Evolutionary conservation across 1,140 invertebrate species (phyloP).

Genomic region (Drosophila equinoxialis): DNA sequence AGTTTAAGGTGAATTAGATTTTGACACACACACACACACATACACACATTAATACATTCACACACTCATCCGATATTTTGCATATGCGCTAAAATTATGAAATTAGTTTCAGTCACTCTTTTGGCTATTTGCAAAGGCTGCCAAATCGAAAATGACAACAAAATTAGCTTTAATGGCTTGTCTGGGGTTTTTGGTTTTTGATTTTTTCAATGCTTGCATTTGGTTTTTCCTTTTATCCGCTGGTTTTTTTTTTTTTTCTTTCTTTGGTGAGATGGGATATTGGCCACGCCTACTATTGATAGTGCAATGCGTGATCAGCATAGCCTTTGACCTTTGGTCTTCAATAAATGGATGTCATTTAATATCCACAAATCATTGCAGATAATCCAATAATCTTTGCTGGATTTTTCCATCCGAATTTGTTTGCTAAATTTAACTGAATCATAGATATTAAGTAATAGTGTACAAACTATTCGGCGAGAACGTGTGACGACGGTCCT

Average conservation of each 20-base stretch:
- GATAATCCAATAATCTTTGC: too few species aligned
- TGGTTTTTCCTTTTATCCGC: conserved; percentile 24
- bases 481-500: too few species aligned
- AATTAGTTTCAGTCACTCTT: conserved; percentile 57
- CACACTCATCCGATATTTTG: conserved; percentile 34
- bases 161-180: conserved; percentile 65
- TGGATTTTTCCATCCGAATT: too few species aligned
- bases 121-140: conserved; percentile 55
- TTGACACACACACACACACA: conserved; percentile 54
- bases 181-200: conserved; percentile 17
- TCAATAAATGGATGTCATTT: neutral
- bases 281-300: neutral
- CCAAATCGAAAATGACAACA: conserved; percentile 73
- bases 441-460: too few species aligned
- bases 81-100: conserved; percentile 66
- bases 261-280: neutral
- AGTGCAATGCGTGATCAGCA: neutral
- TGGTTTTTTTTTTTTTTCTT: neutral
- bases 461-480: too few species aligned
- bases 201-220: conserved; percentile 12
- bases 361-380: too few species aligned
- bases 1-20: conserved; percentile 82
- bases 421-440: too few species aligned
- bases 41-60: neutral
- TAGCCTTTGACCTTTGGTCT: neutral